These are phyloP conservation scores for Aphis gossypii DNA, from an alignment of 1,140 invertebrate genomes.

Conservation along the genomic window DNA sequence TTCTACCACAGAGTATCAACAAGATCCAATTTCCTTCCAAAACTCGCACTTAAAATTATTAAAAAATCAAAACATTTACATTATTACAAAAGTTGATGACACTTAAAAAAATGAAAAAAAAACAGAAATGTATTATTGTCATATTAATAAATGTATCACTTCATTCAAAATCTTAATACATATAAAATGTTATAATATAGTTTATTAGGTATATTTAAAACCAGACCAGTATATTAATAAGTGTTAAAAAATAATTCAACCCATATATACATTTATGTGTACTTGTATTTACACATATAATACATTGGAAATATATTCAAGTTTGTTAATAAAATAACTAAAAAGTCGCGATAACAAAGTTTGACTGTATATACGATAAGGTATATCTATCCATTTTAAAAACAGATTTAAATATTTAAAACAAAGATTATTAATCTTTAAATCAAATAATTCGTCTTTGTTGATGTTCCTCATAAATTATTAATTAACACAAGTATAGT, in stretches of 20 bases:
- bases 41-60: too few species aligned
- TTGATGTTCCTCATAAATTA: not conserved
- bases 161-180: too few species aligned
- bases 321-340: not conserved
- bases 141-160: too few species aligned
- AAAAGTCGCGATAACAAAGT: not conserved
- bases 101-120: too few species aligned
- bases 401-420: not conserved
- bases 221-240: not conserved
- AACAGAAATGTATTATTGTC: too few species aligned
- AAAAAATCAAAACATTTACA: too few species aligned
- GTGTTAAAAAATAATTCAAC: not conserved
- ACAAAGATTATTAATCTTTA: not conserved
- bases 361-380: not conserved
- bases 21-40: too few species aligned
- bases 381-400: not conserved
- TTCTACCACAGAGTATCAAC: too few species aligned
- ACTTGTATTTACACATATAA: not conserved
- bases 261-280: not conserved
- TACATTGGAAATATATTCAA: not conserved
- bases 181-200: too few species aligned
- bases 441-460: not conserved
- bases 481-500: too few species aligned
- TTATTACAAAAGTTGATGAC: too few species aligned
- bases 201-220: too few species aligned